A percentile compares a stretch with the other conserved stretches of the same genome.
These are phyloP conservation scores for Porites lobata DNA, from an alignment of 92 coral and sea anemone species.

Conservation along the genomic window DNA sequence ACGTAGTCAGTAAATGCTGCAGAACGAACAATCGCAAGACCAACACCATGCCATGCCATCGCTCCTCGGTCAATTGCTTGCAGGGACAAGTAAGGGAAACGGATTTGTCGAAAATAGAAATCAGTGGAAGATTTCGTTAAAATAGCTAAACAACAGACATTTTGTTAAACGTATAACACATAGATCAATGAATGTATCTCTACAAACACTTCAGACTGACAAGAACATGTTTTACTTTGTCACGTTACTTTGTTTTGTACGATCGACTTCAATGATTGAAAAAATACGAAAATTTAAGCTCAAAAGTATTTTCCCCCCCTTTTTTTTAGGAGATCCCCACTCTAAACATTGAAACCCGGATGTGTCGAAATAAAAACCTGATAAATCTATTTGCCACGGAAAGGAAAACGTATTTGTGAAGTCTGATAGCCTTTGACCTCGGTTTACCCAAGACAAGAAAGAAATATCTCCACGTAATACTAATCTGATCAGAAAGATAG, in stretches of 20 bases:
- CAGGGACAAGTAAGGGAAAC: background rate
- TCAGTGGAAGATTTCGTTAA: background rate
- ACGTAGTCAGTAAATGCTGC: background rate
- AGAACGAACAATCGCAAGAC: background rate
- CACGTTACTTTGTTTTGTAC: background rate
- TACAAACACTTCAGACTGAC: no score
- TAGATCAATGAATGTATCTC: no score
- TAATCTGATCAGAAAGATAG: no score
- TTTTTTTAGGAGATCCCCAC: background rate
- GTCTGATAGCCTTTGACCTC: background rate
- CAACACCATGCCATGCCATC: background rate
- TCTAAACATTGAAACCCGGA: background rate
- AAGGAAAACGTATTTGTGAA: background rate
- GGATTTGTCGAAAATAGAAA: conserved; percentile 33
- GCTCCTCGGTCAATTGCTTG: background rate
- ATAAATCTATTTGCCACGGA: no score
- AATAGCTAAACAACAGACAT: background rate
- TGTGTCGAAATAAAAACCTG: conserved; percentile 19
- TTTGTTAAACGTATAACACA: background rate
- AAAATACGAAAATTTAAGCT: background rate
- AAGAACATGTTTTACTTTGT: background rate
- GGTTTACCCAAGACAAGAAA: no score
- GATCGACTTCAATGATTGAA: background rate
- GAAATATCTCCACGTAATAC: background rate
- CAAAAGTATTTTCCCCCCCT: background rate